Evolutionary conservation across 2,888 invertebrate genomes (phyloP).

Genomic region (Syrista parreyssii): DNA sequence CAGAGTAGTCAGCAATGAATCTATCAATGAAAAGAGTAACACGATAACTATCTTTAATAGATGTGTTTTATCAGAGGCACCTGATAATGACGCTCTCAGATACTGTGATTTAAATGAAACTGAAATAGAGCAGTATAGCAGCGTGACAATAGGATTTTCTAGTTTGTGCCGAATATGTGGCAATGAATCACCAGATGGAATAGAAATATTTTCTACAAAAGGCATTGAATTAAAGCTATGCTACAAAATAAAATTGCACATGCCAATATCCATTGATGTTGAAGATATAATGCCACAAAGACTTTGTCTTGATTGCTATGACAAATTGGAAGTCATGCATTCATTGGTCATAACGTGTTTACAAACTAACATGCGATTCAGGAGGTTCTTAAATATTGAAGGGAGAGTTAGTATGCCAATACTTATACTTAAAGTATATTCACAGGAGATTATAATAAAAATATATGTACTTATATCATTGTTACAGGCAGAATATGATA

Average conservation of each 20-base stretch:
- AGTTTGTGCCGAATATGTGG: conserved; percentile 52
- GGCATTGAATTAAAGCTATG: conserved; percentile 40
- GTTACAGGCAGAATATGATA: conserved; percentile 42
- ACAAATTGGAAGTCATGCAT: conserved; percentile 46
- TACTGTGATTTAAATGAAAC: conserved; percentile 34
- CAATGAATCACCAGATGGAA: conserved; percentile 31
- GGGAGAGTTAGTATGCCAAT: conserved; percentile 32
- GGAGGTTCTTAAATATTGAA: conserved; percentile 42
- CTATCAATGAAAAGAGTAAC: conserved; percentile 5
- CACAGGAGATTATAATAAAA: not conserved
- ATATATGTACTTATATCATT: conserved; percentile 1
- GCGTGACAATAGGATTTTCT: conserved; percentile 32
- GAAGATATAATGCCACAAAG: conserved; percentile 45
- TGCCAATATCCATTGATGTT: conserved; percentile 43
- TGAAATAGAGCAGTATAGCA: conserved; percentile 37
- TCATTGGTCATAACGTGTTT: conserved; percentile 41
- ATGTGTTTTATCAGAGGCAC: conserved; percentile 19
- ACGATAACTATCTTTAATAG: conserved; percentile 21
- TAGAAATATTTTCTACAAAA: conserved; percentile 45
- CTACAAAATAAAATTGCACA: conserved; percentile 51
- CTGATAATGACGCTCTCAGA: conserved; percentile 23
- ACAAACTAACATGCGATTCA: conserved; percentile 46
- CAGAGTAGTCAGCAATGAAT: conserved; percentile 13
- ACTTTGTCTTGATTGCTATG: conserved; percentile 44
- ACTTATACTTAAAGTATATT: not conserved